phyloP scores from a whole-genome alignment of 2,113 vertebrate genomes.

The Sterrhoptilus dennistouni region DNA sequence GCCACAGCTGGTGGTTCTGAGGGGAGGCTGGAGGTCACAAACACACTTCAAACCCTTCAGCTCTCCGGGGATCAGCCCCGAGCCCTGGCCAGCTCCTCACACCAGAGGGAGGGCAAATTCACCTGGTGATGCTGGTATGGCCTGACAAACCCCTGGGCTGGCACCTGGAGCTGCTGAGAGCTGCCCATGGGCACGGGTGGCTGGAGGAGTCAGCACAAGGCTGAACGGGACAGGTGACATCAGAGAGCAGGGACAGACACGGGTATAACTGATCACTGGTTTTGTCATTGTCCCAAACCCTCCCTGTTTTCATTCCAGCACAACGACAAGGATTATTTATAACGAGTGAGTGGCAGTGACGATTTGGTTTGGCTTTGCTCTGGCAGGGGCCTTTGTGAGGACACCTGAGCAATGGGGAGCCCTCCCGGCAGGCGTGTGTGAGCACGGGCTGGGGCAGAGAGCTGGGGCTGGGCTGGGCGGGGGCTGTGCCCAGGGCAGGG shows the following conservation, averaged over 20 bases:
- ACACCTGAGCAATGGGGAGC: accelerated
- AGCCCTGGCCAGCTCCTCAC: not conserved
- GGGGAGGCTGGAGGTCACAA: not conserved
- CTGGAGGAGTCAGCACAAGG: accelerated
- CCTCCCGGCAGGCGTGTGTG: accelerated
- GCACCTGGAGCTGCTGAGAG: not conserved
- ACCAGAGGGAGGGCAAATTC: not conserved
- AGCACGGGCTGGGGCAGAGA: not conserved
- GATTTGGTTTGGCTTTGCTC: not conserved
- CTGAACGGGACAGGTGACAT: accelerated
- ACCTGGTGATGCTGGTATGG: accelerated
- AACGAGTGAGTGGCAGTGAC: not conserved
- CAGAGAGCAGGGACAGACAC: not conserved
- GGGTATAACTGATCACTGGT: not conserved
- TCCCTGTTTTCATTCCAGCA: not conserved
- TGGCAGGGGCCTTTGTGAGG: not conserved
- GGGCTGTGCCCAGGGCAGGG: too few species aligned
- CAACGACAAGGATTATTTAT: not conserved
- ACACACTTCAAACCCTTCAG: too few species aligned
- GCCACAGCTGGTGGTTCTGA: not conserved
- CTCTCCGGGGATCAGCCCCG: not conserved
- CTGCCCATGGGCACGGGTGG: accelerated
- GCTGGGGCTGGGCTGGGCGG: too few species aligned
- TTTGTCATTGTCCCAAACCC: not conserved
- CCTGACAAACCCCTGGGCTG: too few species aligned